Percentiles rank a stretch among this genome's conserved stretches.
Conservation (phyloP, 2,888 invertebrate genomes). For the Drosophila birchii region DNA sequence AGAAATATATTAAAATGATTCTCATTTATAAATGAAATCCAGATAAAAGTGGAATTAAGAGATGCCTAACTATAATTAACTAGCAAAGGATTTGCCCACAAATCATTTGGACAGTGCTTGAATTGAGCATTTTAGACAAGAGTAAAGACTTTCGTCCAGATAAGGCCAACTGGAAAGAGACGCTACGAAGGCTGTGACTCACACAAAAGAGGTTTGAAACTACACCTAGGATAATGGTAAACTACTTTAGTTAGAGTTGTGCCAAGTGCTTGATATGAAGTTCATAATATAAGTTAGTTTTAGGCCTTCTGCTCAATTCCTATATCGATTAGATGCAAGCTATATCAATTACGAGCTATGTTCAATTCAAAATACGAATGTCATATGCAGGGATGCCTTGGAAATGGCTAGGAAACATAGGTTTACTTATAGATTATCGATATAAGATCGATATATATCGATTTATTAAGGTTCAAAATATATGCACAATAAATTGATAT, state of each 20-base stretch:
- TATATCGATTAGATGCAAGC: neutral
- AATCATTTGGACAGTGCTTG: conserved; percentile 7
- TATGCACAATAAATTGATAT: neutral
- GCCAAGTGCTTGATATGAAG: conserved; percentile 9
- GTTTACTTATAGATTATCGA: neutral
- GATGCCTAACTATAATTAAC: neutral
- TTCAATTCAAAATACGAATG: conserved; percentile 1
- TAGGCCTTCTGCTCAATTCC: neutral
- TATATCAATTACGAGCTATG: neutral
- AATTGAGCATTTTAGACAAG: conserved; percentile 19
- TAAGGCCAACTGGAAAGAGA: conserved; percentile 38
- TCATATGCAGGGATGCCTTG: neutral
- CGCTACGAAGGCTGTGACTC: conserved; percentile 12
- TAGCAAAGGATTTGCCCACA: conserved; percentile 10
- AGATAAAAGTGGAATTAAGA: neutral
- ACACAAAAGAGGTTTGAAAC: neutral
- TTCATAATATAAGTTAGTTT: conserved; percentile 1
- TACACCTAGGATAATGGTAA: conserved; percentile 13
- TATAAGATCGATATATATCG: too few relatives aligned
- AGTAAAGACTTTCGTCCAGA: conserved; percentile 16
- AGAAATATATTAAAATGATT: neutral
- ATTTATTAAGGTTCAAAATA: neutral
- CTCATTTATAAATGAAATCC: neutral
- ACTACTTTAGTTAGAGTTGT: neutral
- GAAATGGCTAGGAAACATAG: neutral